phyloP scores from a whole-genome alignment of 2,797 vertebrate species.

The Luscinia luscinia region DNA sequence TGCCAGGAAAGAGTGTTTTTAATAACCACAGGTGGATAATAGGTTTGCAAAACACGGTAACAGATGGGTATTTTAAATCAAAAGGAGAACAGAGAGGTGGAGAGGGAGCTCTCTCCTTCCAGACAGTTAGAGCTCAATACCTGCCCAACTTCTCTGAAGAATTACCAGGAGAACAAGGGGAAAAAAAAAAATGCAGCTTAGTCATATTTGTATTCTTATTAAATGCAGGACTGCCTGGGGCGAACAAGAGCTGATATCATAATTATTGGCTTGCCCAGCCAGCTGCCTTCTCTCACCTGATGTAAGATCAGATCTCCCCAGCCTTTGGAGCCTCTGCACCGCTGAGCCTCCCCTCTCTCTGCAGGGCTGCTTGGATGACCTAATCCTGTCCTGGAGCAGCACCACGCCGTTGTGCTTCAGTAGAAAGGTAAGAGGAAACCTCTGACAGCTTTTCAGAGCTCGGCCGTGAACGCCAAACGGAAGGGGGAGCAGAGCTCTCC shows the following conservation, averaged over 20 bases:
- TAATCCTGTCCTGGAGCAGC: conserved; percentile 71
- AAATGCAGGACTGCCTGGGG: conserved; percentile 80
- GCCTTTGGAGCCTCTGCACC: conserved; percentile 78
- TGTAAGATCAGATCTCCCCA: conserved; percentile 83
- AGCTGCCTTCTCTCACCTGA: conserved; percentile 84
- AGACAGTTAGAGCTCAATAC: conserved; percentile 74
- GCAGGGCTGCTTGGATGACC: conserved; percentile 70
- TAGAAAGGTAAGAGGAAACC: conserved; percentile 86
- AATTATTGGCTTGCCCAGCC: conserved; percentile 83
- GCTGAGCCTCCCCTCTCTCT: conserved; percentile 75
- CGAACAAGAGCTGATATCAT: conserved; percentile 83
- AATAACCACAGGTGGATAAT: conserved; percentile 52
- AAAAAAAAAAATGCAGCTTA: conserved; percentile 76
- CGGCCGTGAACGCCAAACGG: conserved; percentile 78
- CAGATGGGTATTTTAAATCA: conserved; percentile 50
- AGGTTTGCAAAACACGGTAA: conserved; percentile 43
- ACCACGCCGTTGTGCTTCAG: conserved; percentile 84
- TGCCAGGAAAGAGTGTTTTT: conserved; percentile 22
- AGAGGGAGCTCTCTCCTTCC: conserved; percentile 32
- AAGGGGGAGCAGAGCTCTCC: conserved; percentile 62
- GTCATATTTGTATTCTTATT: conserved; percentile 79
- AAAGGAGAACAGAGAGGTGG: conserved; percentile 49
- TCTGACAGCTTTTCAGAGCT: conserved; percentile 69
- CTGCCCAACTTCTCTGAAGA: conserved; percentile 72
- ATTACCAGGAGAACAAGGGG: conserved; percentile 63